These are phyloP conservation scores for Mormoops blainvillei DNA, from an alignment of 2,113 vertebrate species.

Conservation along the genomic window DNA sequence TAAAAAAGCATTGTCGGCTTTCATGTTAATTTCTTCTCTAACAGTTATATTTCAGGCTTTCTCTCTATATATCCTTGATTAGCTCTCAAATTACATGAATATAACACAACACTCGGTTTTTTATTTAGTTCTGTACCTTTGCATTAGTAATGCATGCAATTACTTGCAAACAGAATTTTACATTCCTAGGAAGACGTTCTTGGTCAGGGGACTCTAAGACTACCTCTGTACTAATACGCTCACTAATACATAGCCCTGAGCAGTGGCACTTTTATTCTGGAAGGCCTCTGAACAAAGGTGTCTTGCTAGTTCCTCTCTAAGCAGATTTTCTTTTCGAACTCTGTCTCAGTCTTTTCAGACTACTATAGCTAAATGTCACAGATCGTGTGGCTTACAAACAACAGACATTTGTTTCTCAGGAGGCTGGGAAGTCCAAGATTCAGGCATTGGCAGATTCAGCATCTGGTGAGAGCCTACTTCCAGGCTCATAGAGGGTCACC, in stretches of 20 bases:
- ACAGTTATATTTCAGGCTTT: background rate
- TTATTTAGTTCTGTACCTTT: background rate
- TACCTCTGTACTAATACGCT: background rate
- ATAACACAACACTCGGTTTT: background rate
- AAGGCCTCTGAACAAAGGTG: background rate
- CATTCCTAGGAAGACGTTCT: background rate
- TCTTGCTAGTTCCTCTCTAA: background rate
- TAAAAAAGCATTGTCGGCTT: background rate
- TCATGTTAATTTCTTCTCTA: background rate
- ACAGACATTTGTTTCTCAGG: background rate
- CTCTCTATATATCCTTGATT: background rate
- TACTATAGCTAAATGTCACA: background rate
- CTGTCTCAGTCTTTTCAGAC: background rate
- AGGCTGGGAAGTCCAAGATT: background rate
- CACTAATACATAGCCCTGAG: background rate
- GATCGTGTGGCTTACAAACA: background rate
- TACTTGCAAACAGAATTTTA: background rate
- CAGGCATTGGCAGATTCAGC: background rate
- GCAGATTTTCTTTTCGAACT: background rate
- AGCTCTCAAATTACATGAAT: background rate
- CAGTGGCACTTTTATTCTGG: background rate
- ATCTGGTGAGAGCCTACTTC: background rate
- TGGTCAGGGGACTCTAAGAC: background rate
- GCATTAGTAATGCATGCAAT: background rate
- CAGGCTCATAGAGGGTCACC: background rate